Evolutionary conservation across 2,113 vertebrate species (phyloP).

Genomic region (Microcebus jonahi): DNA sequence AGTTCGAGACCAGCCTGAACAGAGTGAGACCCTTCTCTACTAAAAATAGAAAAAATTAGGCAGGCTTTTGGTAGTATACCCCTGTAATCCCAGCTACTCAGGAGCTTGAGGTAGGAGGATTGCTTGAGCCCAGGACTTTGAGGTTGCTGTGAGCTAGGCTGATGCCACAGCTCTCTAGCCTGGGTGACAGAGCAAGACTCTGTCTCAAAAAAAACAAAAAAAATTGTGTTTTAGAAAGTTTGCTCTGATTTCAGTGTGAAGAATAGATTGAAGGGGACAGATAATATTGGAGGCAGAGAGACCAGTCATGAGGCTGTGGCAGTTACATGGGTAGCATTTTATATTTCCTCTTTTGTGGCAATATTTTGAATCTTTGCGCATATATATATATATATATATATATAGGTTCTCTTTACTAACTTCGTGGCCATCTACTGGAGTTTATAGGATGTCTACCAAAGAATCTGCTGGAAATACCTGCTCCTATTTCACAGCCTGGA

Average conservation of each 20-base stretch:
- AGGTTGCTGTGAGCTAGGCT: no score
- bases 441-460: slow-evolving; percentile 23
- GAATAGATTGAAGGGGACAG: neutral
- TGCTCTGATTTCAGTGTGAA: slow-evolving; percentile 38
- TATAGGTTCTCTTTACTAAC: slow-evolving; percentile 44
- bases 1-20: no score
- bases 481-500: neutral
- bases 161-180: no score
- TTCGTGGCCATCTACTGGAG: neutral
- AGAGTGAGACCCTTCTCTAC: no score
- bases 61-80: no score
- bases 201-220: no score
- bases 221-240: neutral
- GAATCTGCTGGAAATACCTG: slow-evolving; percentile 4
- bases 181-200: no score
- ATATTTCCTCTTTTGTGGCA: slow-evolving; percentile 21
- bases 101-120: no score
- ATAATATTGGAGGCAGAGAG: neutral
- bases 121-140: no score
- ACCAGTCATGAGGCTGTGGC: neutral
- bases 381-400: neutral
- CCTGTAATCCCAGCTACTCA: no score
- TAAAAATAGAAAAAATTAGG: no score
- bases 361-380: slow-evolving; percentile 21
- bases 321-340: slow-evolving; percentile 25